Evolutionary conservation across 1,140 invertebrate genomes (phyloP).

Genomic region (Lordiphosa collinella): DNA sequence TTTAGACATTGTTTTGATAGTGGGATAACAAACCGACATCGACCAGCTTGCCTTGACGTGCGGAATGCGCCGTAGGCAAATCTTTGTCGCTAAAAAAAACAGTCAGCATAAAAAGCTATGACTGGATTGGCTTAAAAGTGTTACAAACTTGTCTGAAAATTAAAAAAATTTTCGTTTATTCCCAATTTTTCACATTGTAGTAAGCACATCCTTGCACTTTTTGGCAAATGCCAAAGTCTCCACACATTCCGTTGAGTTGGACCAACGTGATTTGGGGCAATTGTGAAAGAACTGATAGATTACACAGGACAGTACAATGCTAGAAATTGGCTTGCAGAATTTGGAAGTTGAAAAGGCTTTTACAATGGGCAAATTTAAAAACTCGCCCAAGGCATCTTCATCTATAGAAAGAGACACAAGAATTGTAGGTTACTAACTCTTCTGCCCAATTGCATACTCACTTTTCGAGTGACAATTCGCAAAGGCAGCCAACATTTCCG

Average conservation of each 20-base stretch:
- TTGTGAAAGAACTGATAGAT: conserved; percentile 59
- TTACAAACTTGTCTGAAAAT: no score
- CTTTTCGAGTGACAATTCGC: conserved; percentile 43
- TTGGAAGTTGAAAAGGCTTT: conserved; percentile 15
- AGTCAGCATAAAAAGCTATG: no score
- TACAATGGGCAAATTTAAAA: conserved; percentile 36
- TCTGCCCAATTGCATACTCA: not conserved
- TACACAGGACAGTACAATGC: conserved; percentile 56
- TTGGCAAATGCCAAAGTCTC: conserved; percentile 50
- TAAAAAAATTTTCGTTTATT: no score
- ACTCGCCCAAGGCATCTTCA: conserved; percentile 37
- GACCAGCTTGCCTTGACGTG: no score
- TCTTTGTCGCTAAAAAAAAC: no score
- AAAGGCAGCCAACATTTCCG: conserved; percentile 57
- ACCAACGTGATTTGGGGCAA: conserved; percentile 54
- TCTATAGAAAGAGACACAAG: conserved; percentile 9
- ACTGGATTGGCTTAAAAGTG: no score
- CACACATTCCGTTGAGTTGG: conserved; percentile 52
- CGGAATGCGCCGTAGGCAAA: no score
- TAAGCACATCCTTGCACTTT: conserved; percentile 61
- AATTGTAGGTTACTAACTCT: not conserved
- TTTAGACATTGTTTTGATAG: no score
- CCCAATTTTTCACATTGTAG: conserved; percentile 36
- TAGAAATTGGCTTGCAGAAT: conserved; percentile 44
- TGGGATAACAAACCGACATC: no score